phyloP scores from a whole-genome alignment of 2,797 vertebrate genomes.

The Varecia variegata region DNA sequence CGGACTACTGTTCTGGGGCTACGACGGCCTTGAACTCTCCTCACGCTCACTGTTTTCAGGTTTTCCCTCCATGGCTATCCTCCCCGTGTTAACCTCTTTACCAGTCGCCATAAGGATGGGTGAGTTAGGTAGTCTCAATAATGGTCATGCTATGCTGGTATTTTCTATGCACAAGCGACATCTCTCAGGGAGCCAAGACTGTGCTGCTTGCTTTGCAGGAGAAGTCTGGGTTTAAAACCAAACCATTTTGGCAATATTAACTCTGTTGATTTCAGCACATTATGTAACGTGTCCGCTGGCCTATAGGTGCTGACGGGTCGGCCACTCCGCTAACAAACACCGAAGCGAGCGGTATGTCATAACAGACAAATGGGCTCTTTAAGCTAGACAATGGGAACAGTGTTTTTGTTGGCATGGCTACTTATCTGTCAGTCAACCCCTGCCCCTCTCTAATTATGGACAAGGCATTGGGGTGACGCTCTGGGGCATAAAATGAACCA shows the following conservation, averaged over 20 bases:
- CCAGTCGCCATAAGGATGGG: background rate
- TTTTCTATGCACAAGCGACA: background rate
- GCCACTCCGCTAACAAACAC: background rate
- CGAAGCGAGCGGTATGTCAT: background rate
- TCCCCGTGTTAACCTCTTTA: background rate
- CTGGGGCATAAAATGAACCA: background rate
- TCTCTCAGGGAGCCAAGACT: background rate
- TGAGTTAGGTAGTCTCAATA: background rate
- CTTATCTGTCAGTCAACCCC: background rate
- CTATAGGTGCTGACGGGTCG: background rate
- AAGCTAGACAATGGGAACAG: background rate
- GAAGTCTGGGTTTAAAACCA: background rate
- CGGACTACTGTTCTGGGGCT: background rate
- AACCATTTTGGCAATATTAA: background rate
- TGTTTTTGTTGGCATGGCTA: background rate
- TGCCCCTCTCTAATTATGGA: background rate
- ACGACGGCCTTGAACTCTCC: background rate
- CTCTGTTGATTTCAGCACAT: background rate
- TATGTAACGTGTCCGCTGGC: background rate
- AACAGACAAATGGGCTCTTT: conserved; percentile 32
- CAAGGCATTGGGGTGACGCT: background rate
- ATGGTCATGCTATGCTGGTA: rapidly evolving
- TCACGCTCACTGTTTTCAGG: too few relatives aligned
- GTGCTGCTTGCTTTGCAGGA: background rate
- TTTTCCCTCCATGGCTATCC: too few relatives aligned